These are phyloP conservation scores for Gastrophysa polygoni DNA, from an alignment of 2,888 invertebrate genomes.

Conservation along the genomic window DNA sequence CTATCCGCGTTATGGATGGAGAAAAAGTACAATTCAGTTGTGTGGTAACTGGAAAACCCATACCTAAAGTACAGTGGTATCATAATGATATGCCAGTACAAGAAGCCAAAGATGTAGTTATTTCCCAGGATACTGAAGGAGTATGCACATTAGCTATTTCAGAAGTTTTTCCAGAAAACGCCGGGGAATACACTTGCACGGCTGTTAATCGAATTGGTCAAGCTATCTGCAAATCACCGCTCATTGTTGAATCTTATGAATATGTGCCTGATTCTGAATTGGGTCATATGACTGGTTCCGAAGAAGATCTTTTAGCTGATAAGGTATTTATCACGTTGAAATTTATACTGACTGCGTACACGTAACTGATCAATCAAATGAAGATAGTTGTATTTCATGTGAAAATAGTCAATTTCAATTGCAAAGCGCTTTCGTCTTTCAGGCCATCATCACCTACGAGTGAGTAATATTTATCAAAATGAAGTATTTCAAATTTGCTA, in stretches of 20 bases:
- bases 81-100: constrained; percentile 73
- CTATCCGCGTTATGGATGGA: constrained; percentile 86
- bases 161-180: constrained; percentile 91
- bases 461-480: too few relatives aligned
- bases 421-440: too few relatives aligned
- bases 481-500: too few relatives aligned
- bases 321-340: constrained; percentile 68
- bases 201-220: constrained; percentile 85
- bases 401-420: not conserved
- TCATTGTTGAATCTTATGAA: constrained; percentile 90
- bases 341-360: too few relatives aligned
- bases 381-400: too few relatives aligned
- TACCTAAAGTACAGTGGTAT: constrained; percentile 81
- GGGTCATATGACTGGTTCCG: constrained; percentile 71
- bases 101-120: constrained; percentile 78
- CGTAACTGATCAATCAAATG: too few relatives aligned
- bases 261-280: constrained; percentile 88
- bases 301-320: constrained; percentile 81
- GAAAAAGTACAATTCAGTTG: constrained; percentile 78
- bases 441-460: too few relatives aligned
- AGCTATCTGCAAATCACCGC: constrained; percentile 75
- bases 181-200: constrained; percentile 83
- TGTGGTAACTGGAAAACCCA: constrained; percentile 76
- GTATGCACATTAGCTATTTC: constrained; percentile 79
- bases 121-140: constrained; percentile 78